A percentile compares a stretch with the other conserved stretches of the same genome.
Conservation (phyloP, 2,113 vertebrate species). For the Todiramphus chloris region DNA sequence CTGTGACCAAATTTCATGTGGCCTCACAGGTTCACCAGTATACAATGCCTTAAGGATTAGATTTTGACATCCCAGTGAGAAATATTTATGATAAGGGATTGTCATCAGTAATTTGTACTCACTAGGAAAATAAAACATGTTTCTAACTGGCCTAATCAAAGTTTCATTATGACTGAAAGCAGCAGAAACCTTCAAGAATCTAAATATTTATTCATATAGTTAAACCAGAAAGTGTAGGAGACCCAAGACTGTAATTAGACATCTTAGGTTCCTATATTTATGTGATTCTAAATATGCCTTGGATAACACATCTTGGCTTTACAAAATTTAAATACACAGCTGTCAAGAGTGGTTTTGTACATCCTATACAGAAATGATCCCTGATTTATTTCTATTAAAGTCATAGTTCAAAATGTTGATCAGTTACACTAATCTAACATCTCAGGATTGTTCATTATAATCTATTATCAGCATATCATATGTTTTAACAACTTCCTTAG, state of each 20-base stretch:
- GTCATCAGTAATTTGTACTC: neutral
- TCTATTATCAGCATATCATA: neutral
- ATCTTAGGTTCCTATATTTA: neutral
- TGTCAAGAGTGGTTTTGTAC: conserved; percentile 20
- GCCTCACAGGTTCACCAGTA: neutral
- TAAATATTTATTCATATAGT: neutral
- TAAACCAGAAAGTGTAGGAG: neutral
- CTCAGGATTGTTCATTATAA: conserved; percentile 15
- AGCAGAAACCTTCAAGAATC: neutral
- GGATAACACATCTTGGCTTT: neutral
- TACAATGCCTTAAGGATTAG: neutral
- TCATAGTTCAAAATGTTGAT: conserved; percentile 15
- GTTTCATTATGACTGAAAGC: neutral
- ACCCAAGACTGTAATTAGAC: neutral
- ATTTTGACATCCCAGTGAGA: neutral
- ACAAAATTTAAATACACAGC: conserved; percentile 32
- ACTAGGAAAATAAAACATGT: neutral
- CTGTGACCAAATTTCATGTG: neutral
- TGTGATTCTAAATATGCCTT: conserved; percentile 3
- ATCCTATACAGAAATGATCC: conserved; percentile 22
- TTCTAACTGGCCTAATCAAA: neutral
- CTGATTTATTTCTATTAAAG: conserved; percentile 32
- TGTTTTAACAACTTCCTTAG: conserved; percentile 5
- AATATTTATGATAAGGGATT: neutral
- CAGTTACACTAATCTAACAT: neutral